Conservation (phyloP, 2,797 vertebrate species). For the Lophius americanus region DNA sequence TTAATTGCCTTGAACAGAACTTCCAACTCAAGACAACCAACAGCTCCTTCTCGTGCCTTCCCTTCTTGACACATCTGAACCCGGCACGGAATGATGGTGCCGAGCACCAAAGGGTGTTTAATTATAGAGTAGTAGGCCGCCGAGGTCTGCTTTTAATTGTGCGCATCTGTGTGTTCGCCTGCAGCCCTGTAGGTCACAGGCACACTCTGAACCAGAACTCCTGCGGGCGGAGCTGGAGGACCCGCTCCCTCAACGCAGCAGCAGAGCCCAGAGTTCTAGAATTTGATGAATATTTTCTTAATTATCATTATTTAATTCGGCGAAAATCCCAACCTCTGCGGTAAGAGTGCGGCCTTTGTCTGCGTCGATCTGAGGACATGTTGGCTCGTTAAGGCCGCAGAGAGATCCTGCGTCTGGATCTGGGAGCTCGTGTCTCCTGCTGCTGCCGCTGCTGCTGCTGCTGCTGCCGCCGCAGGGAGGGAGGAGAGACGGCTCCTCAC, state of each 20-base stretch:
- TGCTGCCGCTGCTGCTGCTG: constrained; percentile 51
- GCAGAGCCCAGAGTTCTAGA: constrained; percentile 57
- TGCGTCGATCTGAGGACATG: constrained; percentile 57
- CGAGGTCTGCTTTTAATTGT: constrained; percentile 77
- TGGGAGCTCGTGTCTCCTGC: constrained; percentile 68
- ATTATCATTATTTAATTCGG: constrained; percentile 83
- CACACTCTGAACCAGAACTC: constrained; percentile 75
- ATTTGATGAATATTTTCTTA: constrained; percentile 84
- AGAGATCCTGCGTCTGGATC: constrained; percentile 78
- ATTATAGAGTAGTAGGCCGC: constrained; percentile 81
- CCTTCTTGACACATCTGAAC: constrained; percentile 69
- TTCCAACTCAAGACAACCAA: constrained; percentile 44
- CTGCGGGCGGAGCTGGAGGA: constrained; percentile 82
- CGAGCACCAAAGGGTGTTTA: constrained; percentile 77
- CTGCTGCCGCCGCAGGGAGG: constrained; percentile 56
- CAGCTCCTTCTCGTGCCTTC: constrained; percentile 51
- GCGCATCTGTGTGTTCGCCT: constrained; percentile 65
- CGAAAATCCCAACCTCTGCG: constrained; percentile 54
- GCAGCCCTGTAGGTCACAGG: constrained; percentile 68
- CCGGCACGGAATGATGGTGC: constrained; percentile 53
- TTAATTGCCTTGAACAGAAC: constrained; percentile 67
- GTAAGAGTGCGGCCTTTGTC: constrained; percentile 66
- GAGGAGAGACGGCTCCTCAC: constrained; percentile 70
- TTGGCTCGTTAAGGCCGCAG: constrained; percentile 74
- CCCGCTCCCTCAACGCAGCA: constrained; percentile 57